Base-by-base conservation (phyloP, 2,888 invertebrate genomes). In the Apamea sordens region DNA sequence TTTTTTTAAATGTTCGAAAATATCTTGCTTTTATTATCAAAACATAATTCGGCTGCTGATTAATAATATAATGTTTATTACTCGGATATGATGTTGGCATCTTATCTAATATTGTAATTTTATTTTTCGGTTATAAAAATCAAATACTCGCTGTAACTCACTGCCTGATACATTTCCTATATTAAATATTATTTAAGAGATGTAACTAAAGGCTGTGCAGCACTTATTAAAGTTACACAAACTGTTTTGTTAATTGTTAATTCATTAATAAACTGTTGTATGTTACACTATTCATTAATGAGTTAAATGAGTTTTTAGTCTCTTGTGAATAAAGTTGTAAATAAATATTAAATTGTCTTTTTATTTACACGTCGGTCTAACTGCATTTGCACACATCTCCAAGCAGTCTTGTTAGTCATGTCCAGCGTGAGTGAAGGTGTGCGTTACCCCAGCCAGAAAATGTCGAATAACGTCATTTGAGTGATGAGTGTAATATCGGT, bases 191-290 rank as follows among this genome's bases (percentile, higher is more conserved):
- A 80, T 63, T 71, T 76, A 80, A 76, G 83, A 77, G 79, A 86
- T 73, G 85, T 83, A 84, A 89, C 86, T 79, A 56, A 85, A 89
- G 80, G 89, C 89, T 89, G 89, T 89, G 88, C 88, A 76, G 88
- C 89, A 89, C 89, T 77, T 81, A 83, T 89, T 87, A 87, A 85
- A 71, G 82, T 85, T 89, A 86, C 89, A 88, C 89, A 47, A 87
- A 87, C 79, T 83, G 67, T 80, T 76, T 82, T 81, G 79, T 87
- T 88, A 82, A 72, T 83, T 82, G 68, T 86, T 88, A 84, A 82
- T 65, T 84, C 74, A 80, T 82, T 86, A 78, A 70, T 87, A 75
- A 78, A 84, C 72, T 85, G 71, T 67, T 56, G 77, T 77, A 50
- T 50, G 73, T 50, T 65, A 75, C 65, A 80, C 56, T 73, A 74